Evolutionary conservation across 2,888 invertebrate genomes (phyloP), one percentile per base, ranked within the genome.

Genomic region (Augochlorella aurata): DNA sequence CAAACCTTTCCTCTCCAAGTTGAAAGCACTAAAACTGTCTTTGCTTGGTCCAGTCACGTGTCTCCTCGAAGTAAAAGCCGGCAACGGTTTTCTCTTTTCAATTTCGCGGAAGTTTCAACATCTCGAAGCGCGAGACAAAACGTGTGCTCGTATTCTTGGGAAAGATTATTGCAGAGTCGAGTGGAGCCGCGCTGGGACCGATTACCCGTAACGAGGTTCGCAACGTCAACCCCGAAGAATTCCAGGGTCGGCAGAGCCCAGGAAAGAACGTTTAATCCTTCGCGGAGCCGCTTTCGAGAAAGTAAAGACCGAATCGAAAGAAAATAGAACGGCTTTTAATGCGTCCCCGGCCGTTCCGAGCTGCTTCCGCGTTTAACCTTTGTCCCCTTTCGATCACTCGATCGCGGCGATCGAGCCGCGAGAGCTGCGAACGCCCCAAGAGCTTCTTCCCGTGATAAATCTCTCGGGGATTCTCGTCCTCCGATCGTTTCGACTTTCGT

Each of bases 401-500:
- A 24, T 38, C 38, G 38, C 38, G 38, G 38, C 63, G 63, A 63
- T 63, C 29, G 38, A 63, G 54, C 50, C 16, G 18, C 29, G 21
- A 47, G 38, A 63, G 29, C 29, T 29, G 29, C 29, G 29, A 29
- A 29, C 29, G 29, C 3, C 29, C 29, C 29, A 29, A 29, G 29
- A 29, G 38, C 38, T 38, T 10, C 24, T 58, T 12, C 14, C 3
- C 24, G 12, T n/a, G 14, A 79, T 78, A 72, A 71, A 78, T 79
- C 10, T 70, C 54, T 63, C n/a, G 63, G n/a, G 38, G 8, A 69
- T 52, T 16, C 63, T 29, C 68, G 61, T 24, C 29, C 50, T 29
- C 12, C 24, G 16, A 52, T 78, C 71, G 24, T 18, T 45, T 14
- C 29, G 21, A 67, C 21, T 29, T 61, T 71, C n/a, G 38, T 29